Percentiles rank a stretch among this genome's conserved stretches.
Conservation (phyloP, 2,113 vertebrate species). For the Oncorhynchus mykiss region DNA sequence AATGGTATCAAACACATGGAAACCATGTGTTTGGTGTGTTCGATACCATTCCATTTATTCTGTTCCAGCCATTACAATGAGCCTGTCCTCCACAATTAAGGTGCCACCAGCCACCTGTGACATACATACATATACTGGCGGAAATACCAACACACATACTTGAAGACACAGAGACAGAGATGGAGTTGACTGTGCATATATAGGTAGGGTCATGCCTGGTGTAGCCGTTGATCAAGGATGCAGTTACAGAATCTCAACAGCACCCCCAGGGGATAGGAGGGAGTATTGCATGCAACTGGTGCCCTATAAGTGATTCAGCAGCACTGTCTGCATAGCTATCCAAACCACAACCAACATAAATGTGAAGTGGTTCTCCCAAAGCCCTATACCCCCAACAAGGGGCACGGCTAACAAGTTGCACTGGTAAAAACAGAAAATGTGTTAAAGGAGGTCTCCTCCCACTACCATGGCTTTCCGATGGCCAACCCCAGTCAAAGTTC, state of each 20-base stretch:
- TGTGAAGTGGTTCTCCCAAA: constrained; percentile 62
- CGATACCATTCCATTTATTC: too few species aligned
- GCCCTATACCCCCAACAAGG: constrained; percentile 43
- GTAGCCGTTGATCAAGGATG: constrained; percentile 55
- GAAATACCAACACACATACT: constrained; percentile 58
- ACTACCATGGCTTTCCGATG: constrained; percentile 64
- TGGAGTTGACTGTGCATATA: constrained; percentile 51
- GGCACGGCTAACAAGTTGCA: constrained; percentile 68
- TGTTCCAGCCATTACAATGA: too few species aligned
- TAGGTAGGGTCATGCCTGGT: constrained; percentile 61
- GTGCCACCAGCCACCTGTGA: too few species aligned
- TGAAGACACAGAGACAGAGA: constrained; percentile 36
- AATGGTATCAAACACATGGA: too few species aligned
- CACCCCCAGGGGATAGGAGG: constrained; percentile 56
- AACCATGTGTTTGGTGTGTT: too few species aligned
- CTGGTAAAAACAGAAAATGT: constrained; percentile 74
- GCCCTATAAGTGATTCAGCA: too few species aligned
- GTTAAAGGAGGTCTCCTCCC: constrained; percentile 60
- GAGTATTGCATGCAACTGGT: constrained; percentile 68
- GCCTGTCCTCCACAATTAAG: too few species aligned
- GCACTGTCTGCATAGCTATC: constrained; percentile 49
- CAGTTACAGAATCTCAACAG: constrained; percentile 57
- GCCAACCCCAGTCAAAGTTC: constrained; percentile 1
- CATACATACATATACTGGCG: constrained; percentile 52
- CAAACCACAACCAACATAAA: constrained; percentile 46